phyloP scores from a whole-genome alignment of 2,888 invertebrate genomes.

The Xestia rhomboidea region DNA sequence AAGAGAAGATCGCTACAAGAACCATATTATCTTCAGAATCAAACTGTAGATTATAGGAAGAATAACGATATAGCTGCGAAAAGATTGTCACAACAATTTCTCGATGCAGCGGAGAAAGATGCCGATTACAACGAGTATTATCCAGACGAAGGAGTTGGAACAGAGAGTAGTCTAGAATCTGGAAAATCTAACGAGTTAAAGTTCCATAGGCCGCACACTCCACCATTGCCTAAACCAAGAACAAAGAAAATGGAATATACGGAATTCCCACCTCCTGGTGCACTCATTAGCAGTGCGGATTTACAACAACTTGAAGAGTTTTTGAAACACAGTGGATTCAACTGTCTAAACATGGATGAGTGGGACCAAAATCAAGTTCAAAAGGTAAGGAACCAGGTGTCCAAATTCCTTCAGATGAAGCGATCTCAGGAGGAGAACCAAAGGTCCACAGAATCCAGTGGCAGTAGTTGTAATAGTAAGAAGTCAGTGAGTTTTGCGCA shows the following conservation, averaged over 20 bases:
- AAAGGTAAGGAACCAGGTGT: conserved; percentile 93
- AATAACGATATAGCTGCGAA: conserved; percentile 90
- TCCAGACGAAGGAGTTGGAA: conserved; percentile 92
- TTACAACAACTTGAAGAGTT: conserved; percentile 93
- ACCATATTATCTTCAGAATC: conserved; percentile 92
- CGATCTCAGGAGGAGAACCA: conserved; percentile 92
- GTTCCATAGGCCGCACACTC: conserved; percentile 88
- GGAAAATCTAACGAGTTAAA: conserved; percentile 90
- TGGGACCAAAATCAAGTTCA: conserved; percentile 93
- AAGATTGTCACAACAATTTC: conserved; percentile 88
- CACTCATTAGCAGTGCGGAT: conserved; percentile 91
- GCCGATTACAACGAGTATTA: conserved; percentile 89
- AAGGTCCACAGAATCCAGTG: conserved; percentile 91
- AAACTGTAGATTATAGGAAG: conserved; percentile 87
- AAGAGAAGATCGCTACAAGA: conserved; percentile 95
- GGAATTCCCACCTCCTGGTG: conserved; percentile 88
- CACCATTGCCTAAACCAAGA: conserved; percentile 88
- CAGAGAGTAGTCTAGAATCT: conserved; percentile 91
- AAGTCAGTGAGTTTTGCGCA: conserved; percentile 95
- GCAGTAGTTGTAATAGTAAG: conserved; percentile 91
- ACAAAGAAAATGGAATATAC: conserved; percentile 88
- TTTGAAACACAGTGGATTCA: conserved; percentile 93
- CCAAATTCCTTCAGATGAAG: conserved; percentile 93
- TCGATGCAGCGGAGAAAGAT: conserved; percentile 90
- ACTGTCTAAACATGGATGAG: conserved; percentile 92